phyloP scores from a whole-genome alignment of 2,888 invertebrate species.

The Trachelus troglodyta region DNA sequence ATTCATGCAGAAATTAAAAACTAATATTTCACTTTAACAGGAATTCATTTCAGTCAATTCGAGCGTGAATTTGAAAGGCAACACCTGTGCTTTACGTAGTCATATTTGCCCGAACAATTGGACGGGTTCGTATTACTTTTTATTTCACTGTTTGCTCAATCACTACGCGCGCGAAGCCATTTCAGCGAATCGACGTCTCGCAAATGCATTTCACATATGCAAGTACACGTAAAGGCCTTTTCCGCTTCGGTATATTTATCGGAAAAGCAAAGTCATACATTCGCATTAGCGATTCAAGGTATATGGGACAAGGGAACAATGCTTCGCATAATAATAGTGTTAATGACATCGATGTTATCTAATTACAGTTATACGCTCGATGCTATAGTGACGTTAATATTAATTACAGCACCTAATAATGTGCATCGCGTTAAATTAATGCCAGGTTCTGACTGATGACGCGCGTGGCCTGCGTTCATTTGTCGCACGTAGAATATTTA shows the following conservation, averaged over 20 bases:
- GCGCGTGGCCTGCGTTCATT: slow-evolving; percentile 34
- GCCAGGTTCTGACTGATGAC: slow-evolving; percentile 35
- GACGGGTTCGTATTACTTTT: background rate
- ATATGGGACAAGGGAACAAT: slow-evolving; percentile 17
- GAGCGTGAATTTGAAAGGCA: background rate
- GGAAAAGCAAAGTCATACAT: slow-evolving; percentile 1
- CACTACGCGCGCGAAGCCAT: background rate
- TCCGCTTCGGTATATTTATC: background rate
- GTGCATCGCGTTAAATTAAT: slow-evolving; percentile 43
- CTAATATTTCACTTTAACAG: background rate
- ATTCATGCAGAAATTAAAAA: background rate
- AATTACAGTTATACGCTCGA: slow-evolving; percentile 46
- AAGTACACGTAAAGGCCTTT: background rate
- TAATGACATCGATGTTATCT: slow-evolving; percentile 48
- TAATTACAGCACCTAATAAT: slow-evolving; percentile 41
- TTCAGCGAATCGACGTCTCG: background rate
- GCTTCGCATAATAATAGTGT: slow-evolving; percentile 38
- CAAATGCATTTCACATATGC: background rate
- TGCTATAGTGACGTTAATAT: slow-evolving; percentile 38
- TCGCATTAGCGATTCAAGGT: slow-evolving; percentile 18
- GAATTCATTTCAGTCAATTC: background rate
- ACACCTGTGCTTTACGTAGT: background rate
- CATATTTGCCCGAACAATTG: background rate
- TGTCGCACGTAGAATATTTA: slow-evolving; percentile 43
- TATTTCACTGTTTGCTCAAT: background rate